These are phyloP conservation scores for Pseudochaenichthys georgianus DNA, from an alignment of 2,797 vertebrate species.

Conservation along the genomic window DNA sequence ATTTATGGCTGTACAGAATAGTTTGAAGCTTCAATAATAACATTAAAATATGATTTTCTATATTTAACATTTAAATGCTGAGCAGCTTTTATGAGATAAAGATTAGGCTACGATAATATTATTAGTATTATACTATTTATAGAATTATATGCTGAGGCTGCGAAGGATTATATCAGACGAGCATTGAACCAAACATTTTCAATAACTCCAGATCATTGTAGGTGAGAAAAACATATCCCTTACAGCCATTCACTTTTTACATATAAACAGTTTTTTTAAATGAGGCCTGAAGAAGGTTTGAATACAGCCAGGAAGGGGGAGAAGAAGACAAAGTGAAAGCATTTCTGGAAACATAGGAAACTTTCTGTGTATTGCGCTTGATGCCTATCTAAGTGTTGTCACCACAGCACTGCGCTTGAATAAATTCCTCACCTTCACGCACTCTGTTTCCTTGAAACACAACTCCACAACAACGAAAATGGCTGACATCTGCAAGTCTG, in stretches of 20 bases:
- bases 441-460: slow-evolving; percentile 44
- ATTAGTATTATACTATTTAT: too few species aligned
- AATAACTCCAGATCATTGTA: too few species aligned
- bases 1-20: background rate
- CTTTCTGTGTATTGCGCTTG: slow-evolving; percentile 33
- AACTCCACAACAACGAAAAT: slow-evolving; percentile 56
- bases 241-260: background rate
- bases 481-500: slow-evolving; percentile 56
- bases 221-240: too few species aligned
- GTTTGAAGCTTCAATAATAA: too few species aligned
- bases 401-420: slow-evolving; percentile 23
- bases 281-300: slow-evolving; percentile 19
- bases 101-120: too few species aligned
- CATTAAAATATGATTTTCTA: too few species aligned
- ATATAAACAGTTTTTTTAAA: background rate
- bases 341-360: slow-evolving; percentile 43
- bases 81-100: too few species aligned
- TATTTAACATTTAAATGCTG: too few species aligned
- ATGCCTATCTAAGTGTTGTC: slow-evolving; percentile 47
- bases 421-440: slow-evolving; percentile 26
- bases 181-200: too few species aligned
- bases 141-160: too few species aligned
- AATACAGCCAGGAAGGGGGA: slow-evolving; percentile 8
- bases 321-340: slow-evolving; percentile 38
- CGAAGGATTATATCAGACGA: too few species aligned